These are phyloP conservation scores for Ovis canadensis DNA, from an alignment of 2,113 vertebrate genomes.

Conservation along the genomic window DNA sequence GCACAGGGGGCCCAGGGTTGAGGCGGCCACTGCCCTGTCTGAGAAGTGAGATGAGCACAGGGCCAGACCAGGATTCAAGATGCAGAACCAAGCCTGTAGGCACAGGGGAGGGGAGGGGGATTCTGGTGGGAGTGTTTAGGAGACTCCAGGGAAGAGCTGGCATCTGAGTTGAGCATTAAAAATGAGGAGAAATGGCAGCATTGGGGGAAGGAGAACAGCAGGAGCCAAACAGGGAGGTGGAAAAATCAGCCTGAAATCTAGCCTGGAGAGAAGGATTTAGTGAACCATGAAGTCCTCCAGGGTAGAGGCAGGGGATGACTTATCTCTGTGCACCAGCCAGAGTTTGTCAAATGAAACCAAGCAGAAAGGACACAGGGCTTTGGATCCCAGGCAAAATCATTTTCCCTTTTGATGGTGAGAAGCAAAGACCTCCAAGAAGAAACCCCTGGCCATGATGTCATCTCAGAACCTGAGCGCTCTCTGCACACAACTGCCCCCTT, in stretches of 20 bases:
- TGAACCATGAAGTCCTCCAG: background rate
- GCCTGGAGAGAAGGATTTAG: background rate
- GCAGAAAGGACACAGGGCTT: background rate
- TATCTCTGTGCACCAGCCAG: background rate
- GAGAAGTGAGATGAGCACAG: background rate
- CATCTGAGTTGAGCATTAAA: background rate
- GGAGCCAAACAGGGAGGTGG: background rate
- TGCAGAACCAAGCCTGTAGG: background rate
- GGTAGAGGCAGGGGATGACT: background rate
- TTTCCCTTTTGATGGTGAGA: background rate
- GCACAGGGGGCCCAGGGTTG: background rate
- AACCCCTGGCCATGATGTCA: background rate
- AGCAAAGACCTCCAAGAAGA: background rate
- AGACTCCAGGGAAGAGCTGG: background rate
- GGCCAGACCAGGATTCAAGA: background rate
- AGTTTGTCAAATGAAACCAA: background rate
- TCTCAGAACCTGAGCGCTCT: background rate
- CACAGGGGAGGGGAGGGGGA: too few species aligned
- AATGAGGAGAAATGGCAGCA: background rate
- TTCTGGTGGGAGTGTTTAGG: background rate
- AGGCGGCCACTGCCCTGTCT: background rate
- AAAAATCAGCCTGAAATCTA: background rate
- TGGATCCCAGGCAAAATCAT: background rate
- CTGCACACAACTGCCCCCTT: constrained; percentile 40
- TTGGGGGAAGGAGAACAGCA: background rate